These are phyloP conservation scores for Entelurus aequoreus DNA, from an alignment of 2,113 vertebrate genomes.

Conservation along the genomic window DNA sequence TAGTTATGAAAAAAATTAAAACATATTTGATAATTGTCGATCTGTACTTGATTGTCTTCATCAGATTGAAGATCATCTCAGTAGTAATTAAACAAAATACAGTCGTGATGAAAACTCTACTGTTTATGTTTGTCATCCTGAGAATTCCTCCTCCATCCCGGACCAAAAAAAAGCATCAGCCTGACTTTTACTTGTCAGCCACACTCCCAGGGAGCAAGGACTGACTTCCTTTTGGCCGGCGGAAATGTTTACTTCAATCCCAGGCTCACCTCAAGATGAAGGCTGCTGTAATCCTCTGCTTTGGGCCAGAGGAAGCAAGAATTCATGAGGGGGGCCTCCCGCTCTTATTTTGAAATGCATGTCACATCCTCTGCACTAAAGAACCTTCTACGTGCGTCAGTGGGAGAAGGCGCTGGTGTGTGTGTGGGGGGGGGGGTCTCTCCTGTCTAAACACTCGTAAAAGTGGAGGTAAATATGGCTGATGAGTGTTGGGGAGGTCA, in stretches of 20 bases:
- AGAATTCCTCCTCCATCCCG: conserved; percentile 54
- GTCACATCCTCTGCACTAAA: conserved; percentile 39
- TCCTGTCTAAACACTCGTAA: conserved; percentile 29
- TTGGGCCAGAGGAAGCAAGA: conserved; percentile 20
- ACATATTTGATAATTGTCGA: too few relatives aligned
- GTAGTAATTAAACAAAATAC: neutral
- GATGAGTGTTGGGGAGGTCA: conserved; percentile 24
- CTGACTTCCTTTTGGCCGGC: conserved; percentile 33
- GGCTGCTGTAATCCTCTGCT: conserved; percentile 42
- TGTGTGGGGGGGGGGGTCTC: too few relatives aligned
- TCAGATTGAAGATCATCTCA: neutral
- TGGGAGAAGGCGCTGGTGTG: conserved; percentile 5
- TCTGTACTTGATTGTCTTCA: neutral
- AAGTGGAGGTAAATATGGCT: conserved; percentile 22
- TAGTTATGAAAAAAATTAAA: too few relatives aligned
- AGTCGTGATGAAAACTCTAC: conserved; percentile 23
- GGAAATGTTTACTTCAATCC: conserved; percentile 43
- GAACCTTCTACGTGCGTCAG: conserved; percentile 35
- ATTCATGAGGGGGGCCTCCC: conserved; percentile 32
- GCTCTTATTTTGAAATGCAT: conserved; percentile 41
- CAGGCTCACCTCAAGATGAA: conserved; percentile 40
- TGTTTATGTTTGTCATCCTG: conserved; percentile 56
- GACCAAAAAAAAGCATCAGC: conserved; percentile 24
- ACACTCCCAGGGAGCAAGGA: conserved; percentile 1
- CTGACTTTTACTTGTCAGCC: conserved; percentile 16